phyloP scores from a whole-genome alignment of 2,888 invertebrate species.

The Temnothorax ravouxi region DNA sequence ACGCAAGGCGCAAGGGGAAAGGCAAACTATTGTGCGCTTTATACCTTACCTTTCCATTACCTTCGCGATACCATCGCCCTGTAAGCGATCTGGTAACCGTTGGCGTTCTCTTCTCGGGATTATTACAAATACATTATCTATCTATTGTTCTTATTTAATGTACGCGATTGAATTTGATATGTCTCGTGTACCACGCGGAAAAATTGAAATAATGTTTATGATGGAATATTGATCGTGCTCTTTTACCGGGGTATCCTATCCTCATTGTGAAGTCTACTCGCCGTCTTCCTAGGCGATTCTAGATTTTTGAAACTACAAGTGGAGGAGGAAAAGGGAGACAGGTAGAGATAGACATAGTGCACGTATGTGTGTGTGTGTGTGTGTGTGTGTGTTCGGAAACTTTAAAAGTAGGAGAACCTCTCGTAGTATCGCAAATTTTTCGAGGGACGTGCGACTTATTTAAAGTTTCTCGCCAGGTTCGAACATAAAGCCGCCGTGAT shows the following conservation, averaged over 20 bases:
- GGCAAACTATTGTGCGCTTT: background rate
- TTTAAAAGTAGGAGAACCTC: constrained; percentile 20
- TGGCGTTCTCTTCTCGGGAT: too few relatives aligned
- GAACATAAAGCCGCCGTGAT: constrained; percentile 22
- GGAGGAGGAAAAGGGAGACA: background rate
- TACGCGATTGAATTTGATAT: background rate
- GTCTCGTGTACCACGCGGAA: too few relatives aligned
- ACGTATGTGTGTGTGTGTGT: background rate
- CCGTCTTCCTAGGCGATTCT: background rate
- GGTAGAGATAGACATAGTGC: background rate
- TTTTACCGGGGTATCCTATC: background rate
- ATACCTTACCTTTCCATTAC: background rate
- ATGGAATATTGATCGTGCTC: constrained; percentile 33
- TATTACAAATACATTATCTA: background rate
- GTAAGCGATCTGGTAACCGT: background rate
- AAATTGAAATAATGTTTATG: background rate
- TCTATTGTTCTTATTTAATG: constrained; percentile 13
- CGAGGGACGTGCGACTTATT: constrained; percentile 41
- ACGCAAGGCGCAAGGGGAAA: background rate
- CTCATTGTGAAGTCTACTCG: constrained; percentile 10
- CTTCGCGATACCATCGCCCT: background rate
- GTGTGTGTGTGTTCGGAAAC: constrained; percentile 12
- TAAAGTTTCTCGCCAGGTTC: constrained; percentile 39
- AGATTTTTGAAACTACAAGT: constrained; percentile 26
- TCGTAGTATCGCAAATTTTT: constrained; percentile 51